Conservation (phyloP, 2,888 invertebrate species). For the Colletes collaris region DNA sequence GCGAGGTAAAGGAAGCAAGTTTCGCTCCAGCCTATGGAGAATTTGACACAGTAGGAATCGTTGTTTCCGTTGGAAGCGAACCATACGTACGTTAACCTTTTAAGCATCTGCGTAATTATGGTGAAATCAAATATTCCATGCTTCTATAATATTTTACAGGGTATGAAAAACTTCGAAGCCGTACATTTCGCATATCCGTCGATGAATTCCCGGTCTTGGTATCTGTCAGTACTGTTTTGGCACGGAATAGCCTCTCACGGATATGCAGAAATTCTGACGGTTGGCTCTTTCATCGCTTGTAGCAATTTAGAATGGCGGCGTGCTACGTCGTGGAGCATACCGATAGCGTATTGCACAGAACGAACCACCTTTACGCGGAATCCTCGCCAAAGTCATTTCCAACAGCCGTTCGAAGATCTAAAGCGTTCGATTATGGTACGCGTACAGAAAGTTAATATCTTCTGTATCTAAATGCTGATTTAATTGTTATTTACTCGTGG, state of each 20-base stretch:
- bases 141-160: constrained; percentile 62
- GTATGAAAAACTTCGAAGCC: constrained; percentile 80
- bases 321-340: constrained; percentile 84
- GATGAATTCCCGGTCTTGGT: constrained; percentile 72
- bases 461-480: too few species aligned
- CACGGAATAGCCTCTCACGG: constrained; percentile 83
- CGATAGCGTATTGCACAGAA: constrained; percentile 86
- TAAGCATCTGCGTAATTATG: background rate
- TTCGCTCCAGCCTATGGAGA: constrained; percentile 86
- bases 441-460: background rate
- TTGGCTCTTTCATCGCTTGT: constrained; percentile 85
- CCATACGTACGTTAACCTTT: constrained; percentile 78
- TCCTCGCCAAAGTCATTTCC: constrained; percentile 85
- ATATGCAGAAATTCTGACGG: constrained; percentile 85
- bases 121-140: too few species aligned
- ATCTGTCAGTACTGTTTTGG: constrained; percentile 82
- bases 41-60: constrained; percentile 89
- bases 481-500: background rate
- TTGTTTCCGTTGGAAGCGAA: constrained; percentile 85
- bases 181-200: constrained; percentile 75
- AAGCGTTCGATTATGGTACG: constrained; percentile 77
- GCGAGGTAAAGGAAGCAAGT: constrained; percentile 80
- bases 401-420: constrained; percentile 83
- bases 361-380: constrained; percentile 86
- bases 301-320: constrained; percentile 87